These are phyloP conservation scores for Pithys albifrons DNA, from an alignment of 2,113 vertebrate species.

Conservation along the genomic window DNA sequence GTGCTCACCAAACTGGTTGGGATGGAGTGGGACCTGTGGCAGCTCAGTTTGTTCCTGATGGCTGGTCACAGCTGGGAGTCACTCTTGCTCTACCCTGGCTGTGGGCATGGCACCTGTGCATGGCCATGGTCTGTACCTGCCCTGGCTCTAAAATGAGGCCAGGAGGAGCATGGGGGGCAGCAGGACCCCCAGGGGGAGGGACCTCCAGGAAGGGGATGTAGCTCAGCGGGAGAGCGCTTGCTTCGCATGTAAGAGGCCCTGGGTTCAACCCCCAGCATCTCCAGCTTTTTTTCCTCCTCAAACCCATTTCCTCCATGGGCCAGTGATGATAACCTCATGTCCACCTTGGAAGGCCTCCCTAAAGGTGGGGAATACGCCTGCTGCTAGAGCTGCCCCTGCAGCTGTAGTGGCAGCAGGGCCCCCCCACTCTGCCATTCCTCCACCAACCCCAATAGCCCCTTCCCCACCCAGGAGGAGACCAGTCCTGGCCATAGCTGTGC, in stretches of 20 bases:
- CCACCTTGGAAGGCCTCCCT: background rate
- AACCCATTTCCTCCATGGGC: rapidly evolving
- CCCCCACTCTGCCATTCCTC: rapidly evolving
- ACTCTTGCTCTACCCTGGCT: too few species aligned
- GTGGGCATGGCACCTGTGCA: background rate
- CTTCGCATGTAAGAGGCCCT: background rate
- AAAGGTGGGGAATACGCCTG: background rate
- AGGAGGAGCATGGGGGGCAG: rapidly evolving
- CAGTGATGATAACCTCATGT: background rate
- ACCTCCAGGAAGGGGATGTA: rapidly evolving
- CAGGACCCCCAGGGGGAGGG: rapidly evolving
- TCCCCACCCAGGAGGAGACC: background rate
- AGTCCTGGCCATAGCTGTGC: background rate
- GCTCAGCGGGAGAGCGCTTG: background rate
- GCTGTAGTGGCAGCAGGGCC: background rate
- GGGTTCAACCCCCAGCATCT: background rate
- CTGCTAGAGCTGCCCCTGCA: background rate
- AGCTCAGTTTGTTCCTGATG: rapidly evolving
- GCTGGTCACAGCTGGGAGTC: too few species aligned
- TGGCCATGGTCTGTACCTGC: too few species aligned
- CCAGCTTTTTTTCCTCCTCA: background rate
- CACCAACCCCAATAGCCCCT: background rate
- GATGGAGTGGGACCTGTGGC: rapidly evolving
- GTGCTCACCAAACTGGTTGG: rapidly evolving
- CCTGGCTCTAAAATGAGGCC: background rate